Base-by-base conservation (phyloP, 2,888 invertebrate species). In the Philaethria dido region DNA sequence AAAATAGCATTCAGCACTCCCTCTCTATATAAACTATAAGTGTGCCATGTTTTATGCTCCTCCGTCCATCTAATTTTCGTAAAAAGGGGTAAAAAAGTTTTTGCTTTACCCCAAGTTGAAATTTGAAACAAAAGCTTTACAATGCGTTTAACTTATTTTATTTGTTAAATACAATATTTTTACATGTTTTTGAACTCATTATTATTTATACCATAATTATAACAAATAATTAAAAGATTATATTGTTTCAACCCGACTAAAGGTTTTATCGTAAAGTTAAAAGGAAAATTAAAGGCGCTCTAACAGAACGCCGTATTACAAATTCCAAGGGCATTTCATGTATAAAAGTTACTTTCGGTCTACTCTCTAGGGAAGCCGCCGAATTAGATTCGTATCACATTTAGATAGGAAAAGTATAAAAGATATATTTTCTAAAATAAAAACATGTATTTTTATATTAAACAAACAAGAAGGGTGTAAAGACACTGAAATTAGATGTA, bases 301-400 rank as follows among this genome's bases (percentile, higher is more conserved):
- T 42, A 57, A 57, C 42, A 42, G 42, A 57, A 57, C 42, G 18
- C 22, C 42, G 39, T 57, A 57, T 57, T 57, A 57, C 42, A 57
- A 57, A 57, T 42, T 42, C 42, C 57, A 57, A 57, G 57, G 57
- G 57, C 57, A 57, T 57, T 57, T 57, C 42, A 42, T 57, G 57
- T 57, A 42, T 42, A 57, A 57, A 57, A 57, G 42, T 42, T 57
- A 57, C 42, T 42, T 57, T 57, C 42, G 57, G 57, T 22, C 57
- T 57, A n/a, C 22, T 25, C 57, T 57, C 42, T 39, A 42, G 57
- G 57, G 57, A 57, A 57, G 25, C 57, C 42, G 39, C 22, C 5
- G 57, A 57, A 57, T 57, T 57, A 57, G 57, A 57, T 57, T 57
- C 42, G 57, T 42, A 57, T 57, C 57, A 57, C 57, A 57, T 57